A percentile compares a stretch with the other conserved stretches of the same genome.
Evolutionary conservation across 2,888 invertebrate genomes (phyloP).

Genomic region (Lepidocyrtinus sp.): DNA sequence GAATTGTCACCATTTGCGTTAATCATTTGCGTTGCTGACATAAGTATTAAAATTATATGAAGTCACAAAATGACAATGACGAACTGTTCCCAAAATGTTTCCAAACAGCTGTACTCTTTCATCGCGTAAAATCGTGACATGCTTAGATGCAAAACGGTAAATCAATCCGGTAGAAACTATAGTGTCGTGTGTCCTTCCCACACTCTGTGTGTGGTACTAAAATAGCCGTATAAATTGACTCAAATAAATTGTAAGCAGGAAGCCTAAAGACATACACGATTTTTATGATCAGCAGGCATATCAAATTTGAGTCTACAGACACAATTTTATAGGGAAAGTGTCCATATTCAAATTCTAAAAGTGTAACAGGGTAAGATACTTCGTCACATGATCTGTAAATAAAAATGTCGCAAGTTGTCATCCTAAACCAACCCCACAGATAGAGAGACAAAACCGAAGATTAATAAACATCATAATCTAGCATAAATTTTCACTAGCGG

Average conservation of each 20-base stretch:
- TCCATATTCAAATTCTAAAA: not conserved
- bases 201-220: not conserved
- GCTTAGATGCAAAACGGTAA: slow-evolving; percentile 9
- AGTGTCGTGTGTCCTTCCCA: not conserved
- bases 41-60: not conserved
- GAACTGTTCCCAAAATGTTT: slow-evolving; percentile 9
- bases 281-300: not conserved
- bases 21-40: not conserved
- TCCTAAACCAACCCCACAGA: slow-evolving; percentile 27
- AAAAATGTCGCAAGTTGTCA: slow-evolving; percentile 31
- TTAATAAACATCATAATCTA: slow-evolving; percentile 30
- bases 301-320: not conserved
- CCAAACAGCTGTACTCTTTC: slow-evolving; percentile 23
- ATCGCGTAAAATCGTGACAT: slow-evolving; percentile 18
- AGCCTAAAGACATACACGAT: not conserved
- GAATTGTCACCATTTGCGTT: not conserved
- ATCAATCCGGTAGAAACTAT: slow-evolving; percentile 7
- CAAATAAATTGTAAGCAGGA: not conserved
- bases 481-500: too few species aligned
- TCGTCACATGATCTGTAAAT: not conserved
- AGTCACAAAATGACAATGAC: slow-evolving; percentile 11
- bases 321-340: not conserved
- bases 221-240: not conserved
- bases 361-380: not conserved
- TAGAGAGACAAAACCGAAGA: slow-evolving; percentile 35